phyloP scores from a whole-genome alignment of 1,140 invertebrate species.

The Temnothorax curvispinosus region DNA sequence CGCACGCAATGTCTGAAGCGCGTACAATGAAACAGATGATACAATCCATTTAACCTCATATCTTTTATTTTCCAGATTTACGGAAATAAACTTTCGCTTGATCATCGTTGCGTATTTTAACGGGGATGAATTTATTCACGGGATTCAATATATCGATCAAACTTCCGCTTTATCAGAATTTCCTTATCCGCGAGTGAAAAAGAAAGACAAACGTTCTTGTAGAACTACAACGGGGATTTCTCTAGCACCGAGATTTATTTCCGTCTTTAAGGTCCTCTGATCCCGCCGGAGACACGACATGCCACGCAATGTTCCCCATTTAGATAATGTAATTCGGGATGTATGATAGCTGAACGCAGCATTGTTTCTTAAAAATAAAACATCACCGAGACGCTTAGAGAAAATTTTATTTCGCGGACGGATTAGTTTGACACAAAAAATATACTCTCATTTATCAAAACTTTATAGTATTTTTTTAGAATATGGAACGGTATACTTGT shows the following conservation, averaged over 20 bases:
- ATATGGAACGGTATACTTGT: not conserved
- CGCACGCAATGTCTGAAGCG: conserved; percentile 5
- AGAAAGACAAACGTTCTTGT: conserved; percentile 52
- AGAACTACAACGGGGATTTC: conserved; percentile 20
- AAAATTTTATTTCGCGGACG: not conserved
- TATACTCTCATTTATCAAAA: conserved; percentile 23
- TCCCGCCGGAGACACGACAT: conserved; percentile 13
- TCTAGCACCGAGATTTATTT: conserved; percentile 38
- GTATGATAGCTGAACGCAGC: conserved; percentile 13
- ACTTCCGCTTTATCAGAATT: not conserved
- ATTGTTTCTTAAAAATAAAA: conserved; percentile 16
- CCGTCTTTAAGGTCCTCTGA: conserved; percentile 47
- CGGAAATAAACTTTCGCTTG: not conserved
- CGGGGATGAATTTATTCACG: conserved; percentile 21
- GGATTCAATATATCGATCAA: conserved; percentile 45
- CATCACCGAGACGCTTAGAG: not conserved
- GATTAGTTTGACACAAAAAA: not conserved
- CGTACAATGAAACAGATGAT: not conserved
- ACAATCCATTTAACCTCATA: conserved; percentile 16
- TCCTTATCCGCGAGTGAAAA: conserved; percentile 2
- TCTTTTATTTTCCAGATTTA: conserved; percentile 14
- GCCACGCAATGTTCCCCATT: conserved; percentile 32
- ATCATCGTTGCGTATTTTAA: not conserved
- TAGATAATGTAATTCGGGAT: conserved; percentile 49
- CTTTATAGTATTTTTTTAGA: not conserved